Conservation (phyloP, 2,888 invertebrate genomes). For the Seladonia tumulorum region DNA sequence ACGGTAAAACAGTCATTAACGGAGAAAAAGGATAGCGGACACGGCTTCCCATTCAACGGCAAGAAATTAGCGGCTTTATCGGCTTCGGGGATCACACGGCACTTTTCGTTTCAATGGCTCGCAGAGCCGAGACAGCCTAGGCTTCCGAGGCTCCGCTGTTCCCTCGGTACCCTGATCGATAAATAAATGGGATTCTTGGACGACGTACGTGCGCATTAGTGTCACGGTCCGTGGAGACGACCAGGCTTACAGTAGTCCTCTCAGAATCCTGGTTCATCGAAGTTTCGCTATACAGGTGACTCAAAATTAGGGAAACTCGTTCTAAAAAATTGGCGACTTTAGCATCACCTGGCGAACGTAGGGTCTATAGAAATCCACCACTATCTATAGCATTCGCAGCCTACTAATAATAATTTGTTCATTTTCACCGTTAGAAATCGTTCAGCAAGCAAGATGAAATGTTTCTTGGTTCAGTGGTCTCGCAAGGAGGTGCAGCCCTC, state of each 20-base stretch:
- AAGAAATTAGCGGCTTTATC: conserved; percentile 35
- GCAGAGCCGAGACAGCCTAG: neutral
- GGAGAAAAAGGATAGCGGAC: conserved; percentile 7
- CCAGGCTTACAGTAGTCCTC: neutral
- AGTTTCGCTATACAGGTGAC: neutral
- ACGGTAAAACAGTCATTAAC: conserved; percentile 50
- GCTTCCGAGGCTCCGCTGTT: neutral
- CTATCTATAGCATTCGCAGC: too few species aligned
- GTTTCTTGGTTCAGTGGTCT: neutral
- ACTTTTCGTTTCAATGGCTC: conserved; percentile 9
- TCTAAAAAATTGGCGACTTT: too few species aligned
- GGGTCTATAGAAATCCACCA: too few species aligned
- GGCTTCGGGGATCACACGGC: conserved; percentile 6
- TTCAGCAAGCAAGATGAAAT: too few species aligned
- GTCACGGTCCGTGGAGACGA: neutral
- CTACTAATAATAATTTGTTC: too few species aligned
- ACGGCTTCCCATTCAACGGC: conserved; percentile 18
- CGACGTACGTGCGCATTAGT: neutral
- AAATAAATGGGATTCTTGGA: neutral
- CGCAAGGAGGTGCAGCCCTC: neutral
- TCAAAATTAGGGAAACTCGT: neutral
- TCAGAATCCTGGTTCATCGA: neutral
- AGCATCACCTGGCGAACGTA: too few species aligned
- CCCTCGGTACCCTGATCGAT: neutral
- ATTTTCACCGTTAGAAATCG: too few species aligned